Conservation (phyloP, 1,140 invertebrate species). For the Nymphalis io region DNA sequence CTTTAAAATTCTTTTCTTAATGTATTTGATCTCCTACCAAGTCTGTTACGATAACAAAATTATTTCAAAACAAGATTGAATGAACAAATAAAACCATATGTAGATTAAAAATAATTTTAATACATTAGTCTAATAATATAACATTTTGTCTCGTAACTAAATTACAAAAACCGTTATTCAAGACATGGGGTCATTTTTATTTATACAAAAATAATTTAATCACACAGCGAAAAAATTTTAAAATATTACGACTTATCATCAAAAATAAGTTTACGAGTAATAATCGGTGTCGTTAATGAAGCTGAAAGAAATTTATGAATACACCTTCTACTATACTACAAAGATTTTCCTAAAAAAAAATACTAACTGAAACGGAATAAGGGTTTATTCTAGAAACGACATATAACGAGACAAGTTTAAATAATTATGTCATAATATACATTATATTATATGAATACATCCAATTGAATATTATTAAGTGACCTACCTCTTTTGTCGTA, state of each 20-base stretch:
- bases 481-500: neutral
- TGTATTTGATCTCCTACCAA: too few relatives aligned
- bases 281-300: too few relatives aligned
- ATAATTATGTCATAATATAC: neutral
- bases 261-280: neutral
- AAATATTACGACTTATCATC: neutral
- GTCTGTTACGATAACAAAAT: too few relatives aligned
- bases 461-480: neutral
- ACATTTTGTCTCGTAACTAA: constrained; percentile 26
- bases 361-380: too few relatives aligned
- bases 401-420: too few relatives aligned
- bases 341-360: too few relatives aligned
- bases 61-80: neutral
- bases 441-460: neutral
- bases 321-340: too few relatives aligned
- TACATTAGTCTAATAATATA: constrained; percentile 30
- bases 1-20: too few relatives aligned
- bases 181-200: constrained; percentile 14
- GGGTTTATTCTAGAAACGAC: too few relatives aligned
- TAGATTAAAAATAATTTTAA: constrained; percentile 34
- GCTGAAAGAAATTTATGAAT: neutral
- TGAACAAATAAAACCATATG: constrained; percentile 7
- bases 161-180: constrained; percentile 16
- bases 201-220: constrained; percentile 31
- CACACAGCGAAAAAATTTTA: constrained; percentile 1